These are phyloP conservation scores for Drosophila mulleri DNA, from an alignment of 2,888 invertebrate genomes.

Conservation along the genomic window DNA sequence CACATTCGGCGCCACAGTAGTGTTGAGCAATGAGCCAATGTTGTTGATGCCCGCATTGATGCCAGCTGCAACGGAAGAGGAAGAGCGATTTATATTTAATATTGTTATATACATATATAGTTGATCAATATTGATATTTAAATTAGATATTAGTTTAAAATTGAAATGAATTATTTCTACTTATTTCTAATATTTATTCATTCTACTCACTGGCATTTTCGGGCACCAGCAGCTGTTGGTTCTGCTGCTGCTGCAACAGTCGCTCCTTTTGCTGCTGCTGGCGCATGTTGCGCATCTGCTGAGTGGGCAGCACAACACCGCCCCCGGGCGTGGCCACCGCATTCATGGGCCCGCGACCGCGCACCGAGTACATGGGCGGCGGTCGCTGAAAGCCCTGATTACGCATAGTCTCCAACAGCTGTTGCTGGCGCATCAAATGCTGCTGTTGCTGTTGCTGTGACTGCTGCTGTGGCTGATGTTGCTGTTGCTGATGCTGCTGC, in stretches of 20 bases:
- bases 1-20: constrained; percentile 93
- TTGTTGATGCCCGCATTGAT: constrained; percentile 86
- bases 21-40: constrained; percentile 93
- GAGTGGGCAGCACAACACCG: constrained; percentile 72
- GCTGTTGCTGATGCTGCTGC: constrained; percentile 72
- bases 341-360: constrained; percentile 82
- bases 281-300: constrained; percentile 78
- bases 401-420: constrained; percentile 72
- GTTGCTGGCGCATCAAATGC: constrained; percentile 62
- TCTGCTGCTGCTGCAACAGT: constrained; percentile 91
- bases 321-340: constrained; percentile 80
- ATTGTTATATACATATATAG: no score
- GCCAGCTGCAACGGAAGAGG: constrained; percentile 58
- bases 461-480: constrained; percentile 71
- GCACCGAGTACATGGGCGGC: constrained; percentile 83
- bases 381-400: constrained; percentile 84
- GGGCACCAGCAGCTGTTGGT: constrained; percentile 92
- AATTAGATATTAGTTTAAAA: no score
- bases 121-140: no score
- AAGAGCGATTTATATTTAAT: background rate
- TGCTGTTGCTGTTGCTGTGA: constrained; percentile 59
- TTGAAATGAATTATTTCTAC: no score
- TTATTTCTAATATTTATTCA: no score
- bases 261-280: constrained; percentile 88
- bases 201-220: constrained; percentile 88